Conservation (phyloP, 1,140 invertebrate genomes). For the Diploscapter pachys region DNA sequence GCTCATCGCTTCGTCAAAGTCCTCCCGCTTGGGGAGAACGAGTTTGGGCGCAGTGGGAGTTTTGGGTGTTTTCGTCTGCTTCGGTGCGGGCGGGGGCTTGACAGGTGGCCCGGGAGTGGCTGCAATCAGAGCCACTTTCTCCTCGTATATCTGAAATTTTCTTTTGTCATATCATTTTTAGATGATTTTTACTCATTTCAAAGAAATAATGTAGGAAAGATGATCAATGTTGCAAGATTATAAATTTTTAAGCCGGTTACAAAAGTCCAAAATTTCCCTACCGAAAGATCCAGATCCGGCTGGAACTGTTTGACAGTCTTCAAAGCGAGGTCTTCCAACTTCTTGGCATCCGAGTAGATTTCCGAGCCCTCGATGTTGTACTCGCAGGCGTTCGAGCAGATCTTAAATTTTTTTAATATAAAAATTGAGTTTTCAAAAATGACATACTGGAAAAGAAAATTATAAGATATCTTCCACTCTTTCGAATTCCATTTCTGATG, state of each 20-base stretch:
- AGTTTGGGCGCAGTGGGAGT: too few relatives aligned
- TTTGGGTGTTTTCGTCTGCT: too few relatives aligned
- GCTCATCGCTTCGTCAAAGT: too few relatives aligned
- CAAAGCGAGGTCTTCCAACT: slow-evolving; percentile 41
- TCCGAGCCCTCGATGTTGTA: slow-evolving; percentile 84
- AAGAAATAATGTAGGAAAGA: neutral
- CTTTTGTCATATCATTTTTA: too few relatives aligned
- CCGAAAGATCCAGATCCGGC: slow-evolving; percentile 12
- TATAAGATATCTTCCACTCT: slow-evolving; percentile 76
- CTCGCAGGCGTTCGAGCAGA: slow-evolving; percentile 94
- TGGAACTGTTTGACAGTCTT: slow-evolving; percentile 45
- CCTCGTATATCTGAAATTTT: too few relatives aligned
- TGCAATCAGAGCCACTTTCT: too few relatives aligned
- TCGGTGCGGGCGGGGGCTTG: too few relatives aligned
- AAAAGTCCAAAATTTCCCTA: neutral
- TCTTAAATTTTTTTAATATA: slow-evolving; percentile 57
- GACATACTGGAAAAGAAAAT: too few relatives aligned
- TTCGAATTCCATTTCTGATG: slow-evolving; percentile 74
- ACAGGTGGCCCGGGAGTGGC: too few relatives aligned
- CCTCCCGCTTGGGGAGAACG: too few relatives aligned
- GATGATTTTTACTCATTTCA: neutral
- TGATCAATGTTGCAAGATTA: too few relatives aligned
- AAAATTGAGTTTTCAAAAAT: neutral
- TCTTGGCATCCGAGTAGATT: slow-evolving; percentile 66
- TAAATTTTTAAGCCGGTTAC: too few relatives aligned